Evolutionary conservation across 2,888 invertebrate species (phyloP).

Genomic region (Herminia tarsipennalis): DNA sequence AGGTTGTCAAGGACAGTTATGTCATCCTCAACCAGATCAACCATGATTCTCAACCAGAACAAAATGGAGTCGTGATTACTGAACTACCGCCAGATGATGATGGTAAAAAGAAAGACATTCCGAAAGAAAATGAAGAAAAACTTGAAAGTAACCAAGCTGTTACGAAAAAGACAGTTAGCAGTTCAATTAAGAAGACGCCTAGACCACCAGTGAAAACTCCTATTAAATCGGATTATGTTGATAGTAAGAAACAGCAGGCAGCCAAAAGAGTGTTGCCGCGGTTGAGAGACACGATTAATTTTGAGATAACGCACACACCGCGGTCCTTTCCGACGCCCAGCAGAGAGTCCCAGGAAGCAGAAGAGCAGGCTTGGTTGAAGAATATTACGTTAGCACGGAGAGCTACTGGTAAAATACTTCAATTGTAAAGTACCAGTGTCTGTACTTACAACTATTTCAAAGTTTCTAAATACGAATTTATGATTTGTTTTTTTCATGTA

Average conservation of each 20-base stretch:
- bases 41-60: slow-evolving; percentile 25
- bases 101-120: slow-evolving; percentile 3
- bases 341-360: slow-evolving; percentile 88
- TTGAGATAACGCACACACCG: slow-evolving; percentile 90
- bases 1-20: neutral
- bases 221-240: slow-evolving; percentile 68
- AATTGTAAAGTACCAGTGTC: too few species aligned
- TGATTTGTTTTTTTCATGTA: neutral
- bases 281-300: slow-evolving; percentile 83
- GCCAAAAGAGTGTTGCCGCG: slow-evolving; percentile 79
- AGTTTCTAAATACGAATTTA: too few species aligned
- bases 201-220: slow-evolving; percentile 46
- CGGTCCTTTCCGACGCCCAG: slow-evolving; percentile 93
- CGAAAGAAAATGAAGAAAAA: neutral
- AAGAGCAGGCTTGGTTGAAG: slow-evolving; percentile 92
- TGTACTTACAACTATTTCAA: too few species aligned
- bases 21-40: too few species aligned
- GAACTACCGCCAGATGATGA: slow-evolving; percentile 54
- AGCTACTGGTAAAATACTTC: slow-evolving; percentile 73
- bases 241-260: slow-evolving; percentile 66
- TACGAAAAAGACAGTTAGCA: neutral
- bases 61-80: slow-evolving; percentile 50
- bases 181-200: slow-evolving; percentile 10
- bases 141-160: too few species aligned
- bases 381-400: slow-evolving; percentile 91